These are phyloP conservation scores for Pachyrhynchus sulphureomaculatus DNA, from an alignment of 1,140 invertebrate species.

Conservation along the genomic window DNA sequence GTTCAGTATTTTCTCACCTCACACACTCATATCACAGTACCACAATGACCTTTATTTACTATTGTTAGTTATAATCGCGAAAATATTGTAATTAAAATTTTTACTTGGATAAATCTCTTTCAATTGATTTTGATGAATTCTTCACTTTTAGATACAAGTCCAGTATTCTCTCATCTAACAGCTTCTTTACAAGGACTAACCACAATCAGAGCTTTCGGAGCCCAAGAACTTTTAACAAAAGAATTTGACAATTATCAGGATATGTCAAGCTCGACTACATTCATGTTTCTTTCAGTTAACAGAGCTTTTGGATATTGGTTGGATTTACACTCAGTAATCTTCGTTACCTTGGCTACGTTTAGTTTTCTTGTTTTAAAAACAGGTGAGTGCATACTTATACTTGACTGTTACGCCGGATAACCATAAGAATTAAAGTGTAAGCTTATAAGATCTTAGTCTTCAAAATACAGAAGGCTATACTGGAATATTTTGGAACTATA, in stretches of 20 bases:
- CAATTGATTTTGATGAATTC: too few species aligned
- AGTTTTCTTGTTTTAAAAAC: conserved; percentile 50
- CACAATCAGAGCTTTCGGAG: conserved; percentile 74
- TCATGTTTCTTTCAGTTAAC: conserved; percentile 65
- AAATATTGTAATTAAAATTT: too few species aligned
- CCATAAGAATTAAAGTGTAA: neutral
- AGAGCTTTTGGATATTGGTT: conserved; percentile 60
- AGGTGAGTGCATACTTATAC: conserved; percentile 38
- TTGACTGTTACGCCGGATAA: neutral
- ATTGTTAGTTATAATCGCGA: too few species aligned
- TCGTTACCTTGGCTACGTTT: conserved; percentile 59
- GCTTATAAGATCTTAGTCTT: too few species aligned
- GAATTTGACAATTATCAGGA: conserved; percentile 65
- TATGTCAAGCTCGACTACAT: conserved; percentile 64
- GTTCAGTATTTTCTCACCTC: too few species aligned
- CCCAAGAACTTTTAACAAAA: conserved; percentile 66
- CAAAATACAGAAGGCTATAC: too few species aligned
- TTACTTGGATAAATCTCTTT: too few species aligned
- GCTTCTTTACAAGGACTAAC: too few species aligned
- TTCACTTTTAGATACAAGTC: too few species aligned
- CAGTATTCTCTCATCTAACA: too few species aligned
- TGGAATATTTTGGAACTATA: too few species aligned
- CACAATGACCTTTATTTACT: too few species aligned
- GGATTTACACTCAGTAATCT: conserved; percentile 70
- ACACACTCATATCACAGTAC: conserved; percentile 74